Base-by-base conservation (phyloP, 2,113 vertebrate genomes). In the Petaurus breviceps region DNA sequence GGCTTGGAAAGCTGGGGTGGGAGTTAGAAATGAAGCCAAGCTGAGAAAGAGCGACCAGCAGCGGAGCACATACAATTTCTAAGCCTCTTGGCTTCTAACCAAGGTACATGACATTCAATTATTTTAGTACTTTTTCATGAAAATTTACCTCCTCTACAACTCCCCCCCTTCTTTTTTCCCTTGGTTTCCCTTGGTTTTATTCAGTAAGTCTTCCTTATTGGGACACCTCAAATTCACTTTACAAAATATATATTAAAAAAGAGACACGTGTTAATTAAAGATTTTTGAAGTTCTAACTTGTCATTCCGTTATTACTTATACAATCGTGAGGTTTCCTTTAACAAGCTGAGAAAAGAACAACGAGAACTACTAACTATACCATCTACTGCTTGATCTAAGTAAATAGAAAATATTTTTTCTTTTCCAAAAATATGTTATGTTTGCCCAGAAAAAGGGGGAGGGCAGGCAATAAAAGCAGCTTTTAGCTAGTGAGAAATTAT, bases 61-160 rank as follows among this genome's bases (percentile, higher is more conserved):
- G 90, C 9, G 0, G 23, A 16, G 93, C 97, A 47, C 50, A 91
- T 90, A 95, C 91, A 97, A 96, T 95, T 92, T 91, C 0, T 9
- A 94, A 96, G 89, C 92, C 52, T 2, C 46, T 31, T 94, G 93
- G 97, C 95, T 98, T 96, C 96, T 95, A 98, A 98, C 96, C 98
- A 98, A 95, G 90, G 25, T 51, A 95, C 97, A 97, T 0, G 96
- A 89, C 55, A 95, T 96, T 97, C 97, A 97, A 98, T 98, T 97
- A 98, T 97, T 98, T 96, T 51, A n/a, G 53, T 96, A 43, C 14
- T 97, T 89, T 98, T 97, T 98, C 97, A 93, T 5, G 77, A 91
- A 90, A 50, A 89, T 46, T 54, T 61, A 25, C 2, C 54, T 96
- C 61, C 1, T 89, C 31, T 3, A 0, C 91, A 92, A 51, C 92